phyloP scores from a whole-genome alignment of 2,888 invertebrate genomes.

The Slavum lentiscoides region DNA sequence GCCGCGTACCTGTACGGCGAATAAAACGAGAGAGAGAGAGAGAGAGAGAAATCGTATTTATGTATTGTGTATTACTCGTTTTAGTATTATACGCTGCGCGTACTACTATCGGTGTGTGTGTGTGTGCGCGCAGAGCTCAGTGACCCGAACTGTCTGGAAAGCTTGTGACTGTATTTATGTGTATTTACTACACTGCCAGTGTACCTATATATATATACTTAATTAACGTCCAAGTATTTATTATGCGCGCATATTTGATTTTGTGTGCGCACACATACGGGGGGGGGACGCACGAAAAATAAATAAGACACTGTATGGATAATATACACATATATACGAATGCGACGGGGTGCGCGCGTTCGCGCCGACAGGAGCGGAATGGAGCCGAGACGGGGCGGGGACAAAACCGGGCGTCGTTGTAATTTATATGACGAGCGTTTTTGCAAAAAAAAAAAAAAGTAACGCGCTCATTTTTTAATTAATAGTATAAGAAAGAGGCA shows the following conservation, averaged over 20 bases:
- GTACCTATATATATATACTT: not conserved
- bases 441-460: conserved; percentile 24
- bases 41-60: no score
- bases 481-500: conserved; percentile 5
- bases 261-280: conserved; percentile 3
- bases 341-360: no score
- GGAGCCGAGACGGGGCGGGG: not conserved
- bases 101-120: no score
- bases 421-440: conserved; percentile 42
- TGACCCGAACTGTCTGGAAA: conserved; percentile 32
- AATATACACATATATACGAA: not conserved
- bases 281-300: not conserved
- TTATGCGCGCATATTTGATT: not conserved
- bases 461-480: conserved; percentile 49
- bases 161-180: not conserved
- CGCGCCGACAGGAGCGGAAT: not conserved
- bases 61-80: no score
- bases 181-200: not conserved
- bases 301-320: not conserved
- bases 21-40: no score
- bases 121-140: conserved; percentile 1
- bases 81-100: no score
- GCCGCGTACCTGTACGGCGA: no score
- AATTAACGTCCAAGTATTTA: conserved; percentile 14
- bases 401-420: conserved; percentile 13